A percentile compares a stretch with the other conserved stretches of the same genome.
Conservation (phyloP, 1,140 invertebrate species). For the Drosophila oshimai region DNA sequence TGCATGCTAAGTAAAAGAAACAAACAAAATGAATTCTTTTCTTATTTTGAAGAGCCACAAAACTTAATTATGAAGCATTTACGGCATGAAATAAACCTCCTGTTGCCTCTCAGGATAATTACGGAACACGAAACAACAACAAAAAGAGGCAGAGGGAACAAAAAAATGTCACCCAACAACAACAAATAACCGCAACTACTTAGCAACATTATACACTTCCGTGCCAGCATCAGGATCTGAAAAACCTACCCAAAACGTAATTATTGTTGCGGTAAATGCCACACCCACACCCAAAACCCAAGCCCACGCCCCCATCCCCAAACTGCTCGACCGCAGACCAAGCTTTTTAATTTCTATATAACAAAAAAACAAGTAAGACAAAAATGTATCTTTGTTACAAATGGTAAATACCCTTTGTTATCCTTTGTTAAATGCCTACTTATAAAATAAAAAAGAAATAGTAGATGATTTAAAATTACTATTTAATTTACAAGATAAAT, state of each 20-base stretch:
- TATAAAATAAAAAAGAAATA: no score
- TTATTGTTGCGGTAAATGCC: constrained; percentile 75
- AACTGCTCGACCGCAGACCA: constrained; percentile 40
- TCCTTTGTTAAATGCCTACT: no score
- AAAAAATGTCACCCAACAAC: constrained; percentile 38
- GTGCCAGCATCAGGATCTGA: constrained; percentile 59
- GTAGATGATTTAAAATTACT: no score
- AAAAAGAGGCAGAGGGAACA: constrained; percentile 11
- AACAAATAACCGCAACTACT: constrained; percentile 73
- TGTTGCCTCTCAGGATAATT: constrained; percentile 76
- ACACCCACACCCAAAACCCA: background rate
- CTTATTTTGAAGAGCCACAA: constrained; percentile 39
- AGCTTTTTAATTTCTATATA: constrained; percentile 73
- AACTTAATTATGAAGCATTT: constrained; percentile 74
- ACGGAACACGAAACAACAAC: constrained; percentile 48
- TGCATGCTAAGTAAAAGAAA: background rate
- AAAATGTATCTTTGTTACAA: background rate
- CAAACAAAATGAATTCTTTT: constrained; percentile 8
- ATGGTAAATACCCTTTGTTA: background rate
- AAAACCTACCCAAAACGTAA: constrained; percentile 69
- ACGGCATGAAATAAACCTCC: constrained; percentile 74
- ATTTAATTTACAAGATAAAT: no score
- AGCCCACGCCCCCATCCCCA: background rate
- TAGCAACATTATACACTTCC: constrained; percentile 80
- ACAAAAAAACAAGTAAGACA: constrained; percentile 23